Evolutionary conservation across 2,113 vertebrate species (phyloP), one percentile per base, ranked within the genome.

Genomic region (Petrocephalus microphthalmus): DNA sequence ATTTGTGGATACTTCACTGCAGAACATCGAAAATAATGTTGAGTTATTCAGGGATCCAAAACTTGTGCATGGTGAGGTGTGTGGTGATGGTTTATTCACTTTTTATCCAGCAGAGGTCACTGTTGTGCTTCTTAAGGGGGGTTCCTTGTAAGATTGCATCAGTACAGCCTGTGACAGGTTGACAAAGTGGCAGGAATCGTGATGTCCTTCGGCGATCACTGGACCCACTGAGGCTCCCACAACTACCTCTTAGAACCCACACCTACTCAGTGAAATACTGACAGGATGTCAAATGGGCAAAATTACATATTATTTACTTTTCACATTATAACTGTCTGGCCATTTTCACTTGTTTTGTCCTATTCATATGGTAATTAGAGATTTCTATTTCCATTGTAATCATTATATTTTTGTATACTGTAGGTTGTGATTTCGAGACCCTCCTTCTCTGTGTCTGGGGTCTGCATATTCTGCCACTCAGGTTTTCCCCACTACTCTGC

Each of bases 61-160:
- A 51, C 42, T 7, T 47, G 8, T 7, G 45, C 7, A 83, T 83
- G 2, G 3, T 64, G 37, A 47, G 56, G 7, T 10, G 10, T 6
- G 52, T 54, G 5, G 47, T 67, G 49, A 49, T 33, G 5, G 33
- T 56, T 8, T n/a, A 83, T 71, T 87, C 29, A 37, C 22, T 45
- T 85, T 71, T 20, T 0, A 0, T 53, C 92, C 95, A 93, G 93
- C 87, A 94, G 95, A 92, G 90, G 93, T 85, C 91, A 8, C 81
- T 92, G 88, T 83, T 92, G 74, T 37, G 51, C 60, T 42, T 11
- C 78, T 78, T 67, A 29, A 64, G 19, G 82, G 51, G 51, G 25
- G 11, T 20, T 33, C 11, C 22, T n/a, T 49, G 81, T n/a, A 22
- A 49, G 81, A 83, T 17, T 19, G 25, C 60, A 49, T 15, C 15